These are phyloP conservation scores for Myotis davidii DNA, from an alignment of 2,113 vertebrate species.

Conservation along the genomic window DNA sequence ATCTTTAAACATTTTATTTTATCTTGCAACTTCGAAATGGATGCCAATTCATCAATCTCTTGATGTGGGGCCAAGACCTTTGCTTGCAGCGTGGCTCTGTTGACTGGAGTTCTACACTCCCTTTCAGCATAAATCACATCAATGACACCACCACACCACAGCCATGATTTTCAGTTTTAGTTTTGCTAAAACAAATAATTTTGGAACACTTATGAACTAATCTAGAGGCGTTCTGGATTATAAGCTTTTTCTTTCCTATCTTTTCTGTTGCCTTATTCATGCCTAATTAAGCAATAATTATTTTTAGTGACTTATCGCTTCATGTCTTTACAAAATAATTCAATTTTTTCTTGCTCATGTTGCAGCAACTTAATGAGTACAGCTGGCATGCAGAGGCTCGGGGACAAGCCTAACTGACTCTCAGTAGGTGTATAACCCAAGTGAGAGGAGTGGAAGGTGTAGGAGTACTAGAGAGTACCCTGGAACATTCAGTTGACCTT, in stretches of 20 bases:
- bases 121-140: not conserved
- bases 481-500: not conserved
- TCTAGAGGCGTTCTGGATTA: not conserved
- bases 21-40: not conserved
- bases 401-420: not conserved
- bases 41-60: not conserved
- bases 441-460: not conserved
- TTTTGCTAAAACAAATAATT: slow-evolving; percentile 28
- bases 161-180: not conserved
- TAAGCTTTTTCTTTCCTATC: not conserved
- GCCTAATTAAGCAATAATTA: not conserved
- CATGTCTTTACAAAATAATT: not conserved
- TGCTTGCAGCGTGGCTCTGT: not conserved
- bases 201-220: not conserved
- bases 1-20: slow-evolving; percentile 2
- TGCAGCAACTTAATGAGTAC: not conserved
- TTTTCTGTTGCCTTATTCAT: not conserved
- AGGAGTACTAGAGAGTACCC: not conserved
- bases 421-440: not conserved
- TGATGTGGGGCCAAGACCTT: not conserved
- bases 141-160: not conserved
- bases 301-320: not conserved
- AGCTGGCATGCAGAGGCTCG: not conserved
- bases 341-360: not conserved
- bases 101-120: not conserved